These are phyloP conservation scores for Holothuria leucospilota DNA, from an alignment of 53 echinoderm and acorn worm species.

Conservation along the genomic window DNA sequence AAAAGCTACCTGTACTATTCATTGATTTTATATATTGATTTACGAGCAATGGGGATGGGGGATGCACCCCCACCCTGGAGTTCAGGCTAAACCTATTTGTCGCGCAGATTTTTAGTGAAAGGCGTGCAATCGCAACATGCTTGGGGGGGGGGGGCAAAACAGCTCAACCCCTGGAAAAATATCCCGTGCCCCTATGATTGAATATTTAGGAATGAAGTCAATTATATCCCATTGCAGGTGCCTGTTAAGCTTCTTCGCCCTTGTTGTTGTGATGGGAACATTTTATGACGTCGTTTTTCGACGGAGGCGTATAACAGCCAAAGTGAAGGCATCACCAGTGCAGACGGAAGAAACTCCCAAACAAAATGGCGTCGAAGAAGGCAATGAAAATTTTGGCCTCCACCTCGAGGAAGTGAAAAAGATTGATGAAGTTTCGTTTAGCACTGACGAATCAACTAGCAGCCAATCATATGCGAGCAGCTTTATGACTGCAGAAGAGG, in stretches of 20 bases:
- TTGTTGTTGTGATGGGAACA: neutral
- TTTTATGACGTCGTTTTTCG: constrained; percentile 8
- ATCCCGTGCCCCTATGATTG: no score
- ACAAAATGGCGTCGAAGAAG: neutral
- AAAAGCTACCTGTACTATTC: no score
- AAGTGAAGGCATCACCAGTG: no score
- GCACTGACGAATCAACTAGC: neutral
- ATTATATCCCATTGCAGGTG: neutral
- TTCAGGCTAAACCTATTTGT: no score
- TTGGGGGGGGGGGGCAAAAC: no score
- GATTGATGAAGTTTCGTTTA: neutral
- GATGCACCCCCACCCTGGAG: no score
- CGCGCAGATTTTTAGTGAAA: no score
- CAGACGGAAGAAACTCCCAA: neutral
- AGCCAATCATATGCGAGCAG: neutral
- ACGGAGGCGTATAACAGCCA: neutral
- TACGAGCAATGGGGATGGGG: no score
- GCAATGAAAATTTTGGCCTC: neutral
- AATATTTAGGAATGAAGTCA: no score
- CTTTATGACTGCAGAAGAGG: neutral
- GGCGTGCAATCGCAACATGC: no score
- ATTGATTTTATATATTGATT: no score
- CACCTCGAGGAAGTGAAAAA: neutral
- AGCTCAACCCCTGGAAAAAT: no score
- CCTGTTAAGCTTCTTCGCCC: neutral